Percentiles rank a stretch among this genome's conserved stretches.
phyloP scores from a whole-genome alignment of 2,797 vertebrate species.

The Anas bahamensis region DNA sequence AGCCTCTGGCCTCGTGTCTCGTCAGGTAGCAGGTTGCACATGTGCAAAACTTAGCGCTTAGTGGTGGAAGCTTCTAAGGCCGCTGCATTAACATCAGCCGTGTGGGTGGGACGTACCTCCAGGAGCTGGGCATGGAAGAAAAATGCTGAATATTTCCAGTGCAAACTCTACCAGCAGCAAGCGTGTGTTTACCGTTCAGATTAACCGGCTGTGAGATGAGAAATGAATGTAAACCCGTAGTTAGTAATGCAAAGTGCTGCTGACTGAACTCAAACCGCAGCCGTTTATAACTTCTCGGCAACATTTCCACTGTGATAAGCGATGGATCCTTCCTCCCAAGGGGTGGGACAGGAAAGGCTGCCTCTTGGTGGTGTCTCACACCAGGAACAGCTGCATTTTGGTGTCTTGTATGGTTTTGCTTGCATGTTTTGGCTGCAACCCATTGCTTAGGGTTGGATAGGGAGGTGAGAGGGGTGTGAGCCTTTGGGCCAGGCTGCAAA shows the following conservation, averaged over 20 bases:
- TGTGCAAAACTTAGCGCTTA: background rate
- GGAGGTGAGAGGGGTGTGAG: background rate
- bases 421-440: background rate
- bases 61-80: background rate
- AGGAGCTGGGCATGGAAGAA: background rate
- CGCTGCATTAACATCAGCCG: background rate
- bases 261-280: constrained; percentile 7
- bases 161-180: background rate
- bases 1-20: background rate
- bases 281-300: background rate
- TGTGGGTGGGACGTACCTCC: background rate
- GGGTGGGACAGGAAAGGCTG: background rate
- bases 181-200: background rate
- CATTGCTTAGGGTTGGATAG: background rate
- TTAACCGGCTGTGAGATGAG: background rate
- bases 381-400: background rate
- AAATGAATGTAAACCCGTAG: background rate
- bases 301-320: background rate
- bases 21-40: background rate
- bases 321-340: background rate
- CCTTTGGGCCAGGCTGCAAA: background rate
- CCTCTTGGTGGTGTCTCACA: background rate
- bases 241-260: constrained; percentile 14
- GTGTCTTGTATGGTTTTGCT: background rate
- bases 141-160: background rate